phyloP scores from a whole-genome alignment of 1,140 invertebrate genomes.

The Battus philenor region DNA sequence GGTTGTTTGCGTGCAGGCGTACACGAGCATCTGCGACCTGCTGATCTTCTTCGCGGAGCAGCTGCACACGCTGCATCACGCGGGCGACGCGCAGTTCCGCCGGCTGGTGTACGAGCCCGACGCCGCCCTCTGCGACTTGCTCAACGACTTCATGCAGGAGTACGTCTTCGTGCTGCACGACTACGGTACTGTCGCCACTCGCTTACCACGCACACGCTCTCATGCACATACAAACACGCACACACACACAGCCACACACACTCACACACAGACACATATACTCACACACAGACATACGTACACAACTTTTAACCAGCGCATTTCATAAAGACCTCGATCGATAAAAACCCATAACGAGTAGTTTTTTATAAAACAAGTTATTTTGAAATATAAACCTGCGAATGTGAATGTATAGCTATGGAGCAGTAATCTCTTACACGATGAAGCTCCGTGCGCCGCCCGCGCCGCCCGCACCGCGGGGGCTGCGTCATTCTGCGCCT shows the following conservation, averaged over 20 bases:
- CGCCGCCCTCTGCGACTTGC: constrained; percentile 84
- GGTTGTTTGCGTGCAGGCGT: too few relatives aligned
- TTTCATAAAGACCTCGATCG: too few relatives aligned
- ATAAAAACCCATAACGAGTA: too few relatives aligned
- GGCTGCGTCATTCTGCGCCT: too few relatives aligned
- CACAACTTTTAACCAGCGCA: too few relatives aligned
- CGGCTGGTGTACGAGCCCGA: constrained; percentile 91
- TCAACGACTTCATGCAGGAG: constrained; percentile 94
- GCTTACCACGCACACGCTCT: not conserved
- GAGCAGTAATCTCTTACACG: too few relatives aligned
- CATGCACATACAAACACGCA: too few relatives aligned
- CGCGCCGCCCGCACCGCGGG: too few relatives aligned
- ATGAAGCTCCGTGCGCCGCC: too few relatives aligned
- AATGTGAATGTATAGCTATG: too few relatives aligned
- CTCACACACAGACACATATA: not conserved
- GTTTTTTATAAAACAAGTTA: too few relatives aligned
- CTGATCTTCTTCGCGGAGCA: constrained; percentile 97
- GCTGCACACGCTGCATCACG: constrained; percentile 76
- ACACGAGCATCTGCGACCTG: constrained; percentile 95
- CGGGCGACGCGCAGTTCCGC: constrained; percentile 78
- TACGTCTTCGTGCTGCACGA: constrained; percentile 95
- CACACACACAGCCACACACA: constrained; percentile 5
- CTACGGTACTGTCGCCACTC: constrained; percentile 78
- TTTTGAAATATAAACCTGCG: too few relatives aligned
- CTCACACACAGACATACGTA: not conserved